Evolutionary conservation across 2,113 vertebrate species (phyloP).

Genomic region (Zosterops pallidus): DNA sequence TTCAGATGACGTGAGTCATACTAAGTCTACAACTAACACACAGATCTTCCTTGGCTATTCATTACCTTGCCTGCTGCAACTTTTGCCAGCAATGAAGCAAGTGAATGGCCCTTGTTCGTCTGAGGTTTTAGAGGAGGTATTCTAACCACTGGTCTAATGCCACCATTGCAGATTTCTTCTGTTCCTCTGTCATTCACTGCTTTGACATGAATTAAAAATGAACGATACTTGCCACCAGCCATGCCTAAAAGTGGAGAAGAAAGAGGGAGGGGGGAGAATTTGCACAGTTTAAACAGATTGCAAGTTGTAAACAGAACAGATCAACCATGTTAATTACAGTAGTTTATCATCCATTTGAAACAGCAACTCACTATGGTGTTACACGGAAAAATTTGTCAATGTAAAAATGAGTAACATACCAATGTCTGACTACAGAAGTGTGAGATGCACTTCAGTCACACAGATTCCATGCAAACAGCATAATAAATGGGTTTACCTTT

Average conservation of each 20-base stretch:
- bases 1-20: not conserved
- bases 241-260: slow-evolving; percentile 78
- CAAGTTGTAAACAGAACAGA: not conserved
- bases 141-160: slow-evolving; percentile 87
- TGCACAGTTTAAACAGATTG: not conserved
- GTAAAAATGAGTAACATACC: not conserved
- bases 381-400: not conserved
- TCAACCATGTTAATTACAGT: not conserved
- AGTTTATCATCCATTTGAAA: not conserved
- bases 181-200: slow-evolving; percentile 89
- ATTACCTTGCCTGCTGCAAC: slow-evolving; percentile 95
- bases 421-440: not conserved
- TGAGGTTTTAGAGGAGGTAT: slow-evolving; percentile 91
- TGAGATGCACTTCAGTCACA: not conserved
- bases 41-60: not conserved
- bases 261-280: not conserved
- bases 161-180: slow-evolving; percentile 84
- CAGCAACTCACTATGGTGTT: not conserved
- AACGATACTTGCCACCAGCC: slow-evolving; percentile 98
- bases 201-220: slow-evolving; percentile 98
- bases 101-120: slow-evolving; percentile 88
- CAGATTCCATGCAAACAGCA: not conserved
- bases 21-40: not conserved
- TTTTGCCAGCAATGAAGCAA: slow-evolving; percentile 92
- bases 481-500: slow-evolving; percentile 82